Percentiles rank a stretch among this genome's conserved stretches.
These are phyloP conservation scores for Dryobota labecula DNA, from an alignment of 2,888 invertebrate genomes.

Conservation along the genomic window DNA sequence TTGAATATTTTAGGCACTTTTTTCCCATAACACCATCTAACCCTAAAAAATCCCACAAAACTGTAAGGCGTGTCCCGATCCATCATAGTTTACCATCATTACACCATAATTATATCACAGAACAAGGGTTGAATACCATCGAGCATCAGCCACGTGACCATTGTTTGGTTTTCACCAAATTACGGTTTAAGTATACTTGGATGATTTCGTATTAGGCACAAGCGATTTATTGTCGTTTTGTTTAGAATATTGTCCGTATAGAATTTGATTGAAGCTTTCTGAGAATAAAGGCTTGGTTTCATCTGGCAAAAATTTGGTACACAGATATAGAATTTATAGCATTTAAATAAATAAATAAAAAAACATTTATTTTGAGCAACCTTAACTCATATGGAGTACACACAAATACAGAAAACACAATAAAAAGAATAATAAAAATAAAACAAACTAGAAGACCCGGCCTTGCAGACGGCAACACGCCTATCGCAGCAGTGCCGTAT, in stretches of 20 bases:
- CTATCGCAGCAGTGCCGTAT: no score
- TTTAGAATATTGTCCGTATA: neutral
- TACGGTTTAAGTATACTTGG: constrained; percentile 72
- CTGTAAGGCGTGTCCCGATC: constrained; percentile 62
- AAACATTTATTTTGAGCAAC: no score
- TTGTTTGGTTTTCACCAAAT: constrained; percentile 80
- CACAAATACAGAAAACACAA: no score
- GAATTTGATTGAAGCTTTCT: neutral
- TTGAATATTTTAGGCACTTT: no score
- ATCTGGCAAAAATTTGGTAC: neutral
- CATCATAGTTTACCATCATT: constrained; percentile 62
- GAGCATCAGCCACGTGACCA: constrained; percentile 76
- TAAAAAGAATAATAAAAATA: no score
- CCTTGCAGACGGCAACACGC: no score
- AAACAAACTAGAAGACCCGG: no score
- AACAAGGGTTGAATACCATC: constrained; percentile 66
- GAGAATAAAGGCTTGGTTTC: neutral
- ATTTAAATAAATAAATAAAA: no score
- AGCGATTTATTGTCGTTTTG: constrained; percentile 31
- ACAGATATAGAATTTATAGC: neutral
- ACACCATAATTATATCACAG: constrained; percentile 63
- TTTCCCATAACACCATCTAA: constrained; percentile 42
- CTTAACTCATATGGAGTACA: no score
- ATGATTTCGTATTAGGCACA: constrained; percentile 49
- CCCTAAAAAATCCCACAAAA: constrained; percentile 57